Percentiles rank a stretch among this genome's conserved stretches.
Evolutionary conservation across 2,797 vertebrate genomes (phyloP).

Genomic region (Amniataba percoides): DNA sequence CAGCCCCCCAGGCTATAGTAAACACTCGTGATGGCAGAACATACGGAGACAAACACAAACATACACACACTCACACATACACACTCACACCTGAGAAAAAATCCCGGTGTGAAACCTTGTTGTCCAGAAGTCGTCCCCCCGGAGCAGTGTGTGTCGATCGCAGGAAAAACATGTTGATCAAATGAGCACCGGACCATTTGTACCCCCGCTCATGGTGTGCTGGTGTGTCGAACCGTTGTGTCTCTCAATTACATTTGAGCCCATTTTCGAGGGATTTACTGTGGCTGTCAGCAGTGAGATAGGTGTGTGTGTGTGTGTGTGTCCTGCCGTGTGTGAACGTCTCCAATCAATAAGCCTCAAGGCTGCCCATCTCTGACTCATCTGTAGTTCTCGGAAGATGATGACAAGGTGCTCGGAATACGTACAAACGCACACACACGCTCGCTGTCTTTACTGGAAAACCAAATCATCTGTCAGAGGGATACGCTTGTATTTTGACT

Average conservation of each 20-base stretch:
- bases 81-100: conserved; percentile 13
- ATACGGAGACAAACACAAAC: conserved; percentile 15
- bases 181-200: conserved; percentile 32
- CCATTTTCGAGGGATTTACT: conserved; percentile 59
- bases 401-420: conserved; percentile 60
- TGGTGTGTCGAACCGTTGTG: conserved; percentile 48
- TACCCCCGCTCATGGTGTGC: conserved; percentile 29
- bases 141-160: conserved; percentile 23
- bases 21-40: conserved; percentile 38
- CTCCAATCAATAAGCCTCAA: conserved; percentile 69
- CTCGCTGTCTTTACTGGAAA: conserved; percentile 25
- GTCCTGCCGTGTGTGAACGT: conserved; percentile 24
- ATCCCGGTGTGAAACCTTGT: background rate
- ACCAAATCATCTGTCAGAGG: conserved; percentile 15
- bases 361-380: conserved; percentile 70
- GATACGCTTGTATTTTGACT: conserved; percentile 6
- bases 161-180: conserved; percentile 61
- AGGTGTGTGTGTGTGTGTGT: conserved; percentile 22
- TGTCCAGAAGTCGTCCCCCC: conserved; percentile 31
- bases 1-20: conserved; percentile 24
- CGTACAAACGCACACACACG: conserved; percentile 3
- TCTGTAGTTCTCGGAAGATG: conserved; percentile 65
- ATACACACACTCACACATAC: conserved; percentile 21
- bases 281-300: conserved; percentile 39
- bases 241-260: conserved; percentile 66